These are phyloP conservation scores for Poeciliopsis prolifica DNA, from an alignment of 2,113 vertebrate genomes.

Conservation along the genomic window DNA sequence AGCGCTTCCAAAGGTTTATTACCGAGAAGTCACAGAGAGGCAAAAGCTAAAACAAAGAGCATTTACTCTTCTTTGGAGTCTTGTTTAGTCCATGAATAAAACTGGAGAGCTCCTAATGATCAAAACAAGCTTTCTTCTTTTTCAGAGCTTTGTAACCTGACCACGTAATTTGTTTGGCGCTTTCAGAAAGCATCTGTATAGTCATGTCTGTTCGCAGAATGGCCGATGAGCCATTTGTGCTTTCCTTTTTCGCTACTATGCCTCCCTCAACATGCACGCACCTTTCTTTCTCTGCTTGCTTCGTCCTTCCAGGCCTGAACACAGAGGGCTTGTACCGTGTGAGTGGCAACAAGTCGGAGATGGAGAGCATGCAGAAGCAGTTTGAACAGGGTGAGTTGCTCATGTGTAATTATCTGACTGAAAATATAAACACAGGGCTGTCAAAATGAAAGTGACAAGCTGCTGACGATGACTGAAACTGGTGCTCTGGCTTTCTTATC, in stretches of 20 bases:
- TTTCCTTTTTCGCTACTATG: conserved; percentile 46
- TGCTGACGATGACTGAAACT: conserved; percentile 16
- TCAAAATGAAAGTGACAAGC: conserved; percentile 39
- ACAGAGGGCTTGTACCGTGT: conserved; percentile 95
- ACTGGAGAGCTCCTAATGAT: background rate
- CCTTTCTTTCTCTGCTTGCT: conserved; percentile 20
- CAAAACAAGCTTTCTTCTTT: background rate
- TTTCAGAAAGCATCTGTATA: conserved; percentile 33
- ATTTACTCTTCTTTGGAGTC: background rate
- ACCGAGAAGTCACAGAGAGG: background rate
- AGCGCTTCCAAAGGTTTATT: background rate
- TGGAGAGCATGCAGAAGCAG: conserved; percentile 96
- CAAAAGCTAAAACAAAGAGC: background rate
- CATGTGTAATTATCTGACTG: conserved; percentile 53
- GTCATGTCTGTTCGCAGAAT: conserved; percentile 32
- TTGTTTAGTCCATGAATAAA: background rate
- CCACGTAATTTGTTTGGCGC: background rate
- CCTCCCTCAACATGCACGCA: background rate
- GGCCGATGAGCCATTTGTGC: conserved; percentile 63
- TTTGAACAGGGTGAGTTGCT: conserved; percentile 91
- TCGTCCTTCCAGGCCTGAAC: conserved; percentile 84
- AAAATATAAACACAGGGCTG: conserved; percentile 43
- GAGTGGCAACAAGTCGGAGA: conserved; percentile 96
- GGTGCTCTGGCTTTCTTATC: conserved; percentile 7
- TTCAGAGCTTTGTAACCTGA: background rate